These are phyloP conservation scores for Paedocypris sp. DNA, from an alignment of 2,113 vertebrate genomes.

Conservation along the genomic window DNA sequence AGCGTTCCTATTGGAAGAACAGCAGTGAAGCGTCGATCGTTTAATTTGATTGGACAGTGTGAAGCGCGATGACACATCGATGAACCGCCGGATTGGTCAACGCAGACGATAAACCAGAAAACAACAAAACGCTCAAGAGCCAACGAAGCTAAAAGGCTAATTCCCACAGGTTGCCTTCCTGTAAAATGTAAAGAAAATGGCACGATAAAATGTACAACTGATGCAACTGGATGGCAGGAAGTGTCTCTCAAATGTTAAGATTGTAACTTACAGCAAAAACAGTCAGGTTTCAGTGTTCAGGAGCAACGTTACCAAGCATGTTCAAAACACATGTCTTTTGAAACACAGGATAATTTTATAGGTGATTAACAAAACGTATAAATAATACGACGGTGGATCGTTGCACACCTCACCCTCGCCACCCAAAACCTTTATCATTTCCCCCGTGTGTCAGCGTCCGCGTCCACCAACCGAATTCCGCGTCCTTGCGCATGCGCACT, in stretches of 20 bases:
- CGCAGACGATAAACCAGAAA: not conserved
- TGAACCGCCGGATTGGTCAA: not conserved
- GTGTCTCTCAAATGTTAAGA: too few species aligned
- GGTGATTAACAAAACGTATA: too few species aligned
- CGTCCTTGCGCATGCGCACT: slow-evolving; percentile 50
- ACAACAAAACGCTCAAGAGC: not conserved
- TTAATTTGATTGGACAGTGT: slow-evolving; percentile 7
- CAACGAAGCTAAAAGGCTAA: not conserved
- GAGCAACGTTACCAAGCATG: too few species aligned
- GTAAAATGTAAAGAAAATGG: not conserved
- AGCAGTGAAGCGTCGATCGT: not conserved
- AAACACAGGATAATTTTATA: too few species aligned
- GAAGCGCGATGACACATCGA: not conserved
- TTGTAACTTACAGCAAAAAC: too few species aligned
- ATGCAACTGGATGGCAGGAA: too few species aligned
- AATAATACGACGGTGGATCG: not conserved
- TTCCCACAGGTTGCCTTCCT: not conserved
- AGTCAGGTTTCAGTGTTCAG: too few species aligned
- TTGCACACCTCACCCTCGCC: not conserved
- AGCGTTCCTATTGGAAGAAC: slow-evolving; percentile 44
- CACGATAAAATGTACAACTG: not conserved
- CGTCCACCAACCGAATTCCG: slow-evolving; percentile 40
- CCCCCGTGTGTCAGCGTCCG: slow-evolving; percentile 18
- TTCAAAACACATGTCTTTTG: too few species aligned
- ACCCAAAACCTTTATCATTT: slow-evolving; percentile 6